Evolutionary conservation across 1,140 invertebrate genomes (phyloP).

Genomic region (Tribolium madens): DNA sequence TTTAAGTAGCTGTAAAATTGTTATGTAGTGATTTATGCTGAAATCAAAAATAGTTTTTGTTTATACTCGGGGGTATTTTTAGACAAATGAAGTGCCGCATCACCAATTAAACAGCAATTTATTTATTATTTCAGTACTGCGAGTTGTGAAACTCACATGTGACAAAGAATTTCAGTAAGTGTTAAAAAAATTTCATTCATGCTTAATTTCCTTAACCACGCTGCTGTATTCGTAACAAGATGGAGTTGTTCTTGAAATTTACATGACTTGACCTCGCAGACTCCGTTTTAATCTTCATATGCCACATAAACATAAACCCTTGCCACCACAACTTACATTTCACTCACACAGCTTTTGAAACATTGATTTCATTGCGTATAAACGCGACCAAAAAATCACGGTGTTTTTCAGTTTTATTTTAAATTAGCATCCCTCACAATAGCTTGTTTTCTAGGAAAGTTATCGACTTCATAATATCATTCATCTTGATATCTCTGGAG

Average conservation of each 20-base stretch:
- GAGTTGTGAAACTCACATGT: slow-evolving; percentile 3
- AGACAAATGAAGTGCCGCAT: slow-evolving; percentile 8
- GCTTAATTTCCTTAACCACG: background rate
- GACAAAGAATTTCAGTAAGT: slow-evolving; percentile 15
- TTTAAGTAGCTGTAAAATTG: slow-evolving; percentile 29
- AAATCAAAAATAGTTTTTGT: slow-evolving; percentile 33
- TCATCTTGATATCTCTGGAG: slow-evolving; percentile 10
- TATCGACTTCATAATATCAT: slow-evolving; percentile 25
- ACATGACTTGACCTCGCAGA: slow-evolving; percentile 8
- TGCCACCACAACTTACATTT: background rate
- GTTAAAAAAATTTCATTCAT: background rate
- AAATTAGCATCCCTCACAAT: slow-evolving; percentile 22
- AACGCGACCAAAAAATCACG: background rate
- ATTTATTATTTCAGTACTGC: background rate
- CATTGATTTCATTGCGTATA: background rate
- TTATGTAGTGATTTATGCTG: slow-evolving; percentile 17
- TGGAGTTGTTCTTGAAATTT: slow-evolving; percentile 15
- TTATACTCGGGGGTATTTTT: slow-evolving; percentile 8
- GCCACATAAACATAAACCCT: slow-evolving; percentile 6
- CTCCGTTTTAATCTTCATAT: slow-evolving; percentile 23
- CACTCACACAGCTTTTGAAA: background rate
- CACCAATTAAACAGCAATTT: slow-evolving; percentile 9
- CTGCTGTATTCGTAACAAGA: slow-evolving; percentile 15
- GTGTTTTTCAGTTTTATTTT: background rate
- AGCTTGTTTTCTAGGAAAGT: slow-evolving; percentile 13